These are phyloP conservation scores for Catalaphyllia jardinei DNA, from an alignment of 64 coral and sea anemone genomes.

Conservation along the genomic window DNA sequence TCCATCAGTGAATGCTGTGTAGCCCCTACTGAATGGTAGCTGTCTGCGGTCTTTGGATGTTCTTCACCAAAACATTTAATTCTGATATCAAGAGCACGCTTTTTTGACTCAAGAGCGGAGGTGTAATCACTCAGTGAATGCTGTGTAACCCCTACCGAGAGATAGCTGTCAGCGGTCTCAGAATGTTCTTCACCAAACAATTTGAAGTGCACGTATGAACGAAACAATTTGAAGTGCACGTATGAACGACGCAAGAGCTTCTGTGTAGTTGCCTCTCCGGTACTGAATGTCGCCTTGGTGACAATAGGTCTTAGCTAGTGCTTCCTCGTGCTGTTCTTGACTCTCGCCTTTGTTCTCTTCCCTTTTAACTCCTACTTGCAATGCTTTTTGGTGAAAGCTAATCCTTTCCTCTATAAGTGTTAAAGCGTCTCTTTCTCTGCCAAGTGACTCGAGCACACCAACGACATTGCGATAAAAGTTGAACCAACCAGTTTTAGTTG, in stretches of 20 bases:
- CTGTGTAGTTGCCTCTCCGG: background rate
- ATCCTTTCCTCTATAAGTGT: background rate
- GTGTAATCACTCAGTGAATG: too few relatives aligned
- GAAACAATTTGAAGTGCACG: too few relatives aligned
- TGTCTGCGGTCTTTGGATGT: too few relatives aligned
- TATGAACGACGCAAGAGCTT: background rate
- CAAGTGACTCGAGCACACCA: background rate
- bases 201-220: too few relatives aligned
- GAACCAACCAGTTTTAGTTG: background rate
- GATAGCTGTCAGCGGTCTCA: too few relatives aligned
- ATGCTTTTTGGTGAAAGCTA: background rate
- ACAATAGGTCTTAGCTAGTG: background rate
- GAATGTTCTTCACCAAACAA: too few relatives aligned
- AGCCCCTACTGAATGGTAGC: too few relatives aligned
- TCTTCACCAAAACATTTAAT: too few relatives aligned
- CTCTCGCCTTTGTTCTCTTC: background rate
- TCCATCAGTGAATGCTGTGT: background rate
- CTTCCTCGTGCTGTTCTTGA: background rate
- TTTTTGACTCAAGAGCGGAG: too few relatives aligned
- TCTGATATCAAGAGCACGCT: too few relatives aligned
- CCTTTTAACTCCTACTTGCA: background rate
- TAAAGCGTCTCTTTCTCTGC: background rate
- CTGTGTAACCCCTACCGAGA: too few relatives aligned
- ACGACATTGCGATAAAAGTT: background rate
- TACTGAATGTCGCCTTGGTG: background rate